These are phyloP conservation scores for Tragopan temminckii DNA, from an alignment of 2,797 vertebrate species.

Conservation along the genomic window DNA sequence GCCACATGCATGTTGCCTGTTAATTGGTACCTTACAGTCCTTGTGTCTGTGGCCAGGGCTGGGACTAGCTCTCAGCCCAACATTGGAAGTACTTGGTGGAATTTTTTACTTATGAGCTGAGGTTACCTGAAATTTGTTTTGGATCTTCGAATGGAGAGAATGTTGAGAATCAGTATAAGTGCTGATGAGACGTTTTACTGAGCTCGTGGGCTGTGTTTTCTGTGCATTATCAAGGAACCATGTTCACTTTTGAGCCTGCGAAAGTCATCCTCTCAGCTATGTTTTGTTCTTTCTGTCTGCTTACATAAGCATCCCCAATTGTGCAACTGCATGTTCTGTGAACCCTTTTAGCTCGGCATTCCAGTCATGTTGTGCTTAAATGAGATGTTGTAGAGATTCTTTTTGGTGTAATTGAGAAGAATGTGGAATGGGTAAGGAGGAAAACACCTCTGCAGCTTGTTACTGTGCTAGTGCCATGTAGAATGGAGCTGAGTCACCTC, in stretches of 20 bases:
- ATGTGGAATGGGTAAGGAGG: background rate
- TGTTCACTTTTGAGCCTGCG: background rate
- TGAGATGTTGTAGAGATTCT: background rate
- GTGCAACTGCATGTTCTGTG: background rate
- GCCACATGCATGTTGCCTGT: background rate
- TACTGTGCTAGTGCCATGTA: background rate
- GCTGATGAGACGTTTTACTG: background rate
- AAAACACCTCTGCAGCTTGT: background rate
- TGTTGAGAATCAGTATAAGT: background rate
- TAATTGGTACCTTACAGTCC: conserved; percentile 21
- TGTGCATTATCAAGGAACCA: background rate
- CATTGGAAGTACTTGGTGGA: background rate
- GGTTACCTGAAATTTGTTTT: conserved; percentile 38
- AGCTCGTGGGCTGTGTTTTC: background rate
- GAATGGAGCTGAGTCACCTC: conserved; percentile 37
- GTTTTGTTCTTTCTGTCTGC: background rate
- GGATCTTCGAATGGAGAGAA: conserved; percentile 11
- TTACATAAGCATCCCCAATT: background rate
- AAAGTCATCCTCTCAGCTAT: background rate
- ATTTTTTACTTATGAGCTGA: conserved; percentile 27
- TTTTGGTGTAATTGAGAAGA: background rate
- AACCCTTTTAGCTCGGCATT: background rate
- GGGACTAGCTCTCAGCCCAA: background rate
- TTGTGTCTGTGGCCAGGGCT: background rate
- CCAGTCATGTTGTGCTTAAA: background rate